Evolutionary conservation across 2,888 invertebrate species (phyloP).

Genomic region (Nomada ruficornis): DNA sequence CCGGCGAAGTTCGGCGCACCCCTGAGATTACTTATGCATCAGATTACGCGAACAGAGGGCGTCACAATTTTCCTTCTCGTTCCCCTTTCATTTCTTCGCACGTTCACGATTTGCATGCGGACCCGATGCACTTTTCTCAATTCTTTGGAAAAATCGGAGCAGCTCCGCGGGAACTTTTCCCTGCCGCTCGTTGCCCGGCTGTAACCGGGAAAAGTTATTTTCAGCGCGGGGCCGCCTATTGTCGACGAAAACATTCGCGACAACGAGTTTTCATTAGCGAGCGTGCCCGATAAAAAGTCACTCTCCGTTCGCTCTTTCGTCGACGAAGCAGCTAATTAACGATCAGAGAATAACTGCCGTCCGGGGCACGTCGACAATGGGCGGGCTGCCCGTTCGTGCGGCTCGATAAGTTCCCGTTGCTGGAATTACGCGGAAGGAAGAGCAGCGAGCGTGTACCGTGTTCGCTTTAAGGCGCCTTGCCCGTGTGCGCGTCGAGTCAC

Average conservation of each 20-base stretch:
- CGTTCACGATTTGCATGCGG: slow-evolving; percentile 46
- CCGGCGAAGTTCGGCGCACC: neutral
- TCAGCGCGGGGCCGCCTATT: neutral
- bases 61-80: slow-evolving; percentile 40
- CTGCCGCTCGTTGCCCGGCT: neutral
- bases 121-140: slow-evolving; percentile 10
- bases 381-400: neutral
- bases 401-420: neutral
- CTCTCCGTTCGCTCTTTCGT: slow-evolving; percentile 4
- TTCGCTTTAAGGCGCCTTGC: neutral
- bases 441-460: neutral
- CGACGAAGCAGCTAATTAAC: slow-evolving; percentile 37
- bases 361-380: slow-evolving; percentile 11
- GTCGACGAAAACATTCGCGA: slow-evolving; percentile 26
- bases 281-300: slow-evolving; percentile 16
- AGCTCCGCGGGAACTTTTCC: slow-evolving; percentile 15
- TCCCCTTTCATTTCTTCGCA: slow-evolving; percentile 39
- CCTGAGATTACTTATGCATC: slow-evolving; percentile 39
- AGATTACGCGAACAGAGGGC: slow-evolving; percentile 38
- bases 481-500: slow-evolving; percentile 3
- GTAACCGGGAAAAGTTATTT: slow-evolving; percentile 23
- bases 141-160: slow-evolving; percentile 33
- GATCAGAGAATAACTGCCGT: slow-evolving; percentile 9
- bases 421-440: neutral
- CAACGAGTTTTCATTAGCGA: slow-evolving; percentile 41